Evolutionary conservation across 2,888 invertebrate species (phyloP), one percentile per base, ranked within the genome.

Genomic region (Lycocerus yunnanus): DNA sequence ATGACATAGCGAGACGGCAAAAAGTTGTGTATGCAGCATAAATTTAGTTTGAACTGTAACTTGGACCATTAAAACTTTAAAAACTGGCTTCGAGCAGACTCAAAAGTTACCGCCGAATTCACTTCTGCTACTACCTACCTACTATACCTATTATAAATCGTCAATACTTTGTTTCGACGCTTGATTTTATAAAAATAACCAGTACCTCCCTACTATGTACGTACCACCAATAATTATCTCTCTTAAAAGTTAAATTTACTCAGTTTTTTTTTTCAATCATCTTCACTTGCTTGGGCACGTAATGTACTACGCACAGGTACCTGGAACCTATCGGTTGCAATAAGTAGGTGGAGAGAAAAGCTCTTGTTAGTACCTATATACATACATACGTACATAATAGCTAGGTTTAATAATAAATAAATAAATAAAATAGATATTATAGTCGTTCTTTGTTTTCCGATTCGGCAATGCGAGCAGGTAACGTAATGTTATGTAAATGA

Each of bases 1-100:
- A 83, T 84, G 83, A 84, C 85, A 86, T 84, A 83, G 84, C 84
- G 85, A 86, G 85, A 86, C 85, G 81, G 84, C 84, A 86, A 84
- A 83, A 84, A 84, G 81, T 83, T 81, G 82, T 81, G 82, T 81
- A 82, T 80, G 81, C 81, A 80, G 81, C 83, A 83, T 83, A 83
- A 83, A 83, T 83, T 83, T 83, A 79, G 81, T 83, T 81, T 81
- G 81, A 82, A 82, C 83, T 81, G 82, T 83, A 83, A 83, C 81
- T 84, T 82, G 85, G 84, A 83, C 84, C 84, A 86, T 85, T 86
- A 84, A 85, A 85, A 83, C 83, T 85, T 85, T 84, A 85, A 86
- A 85, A 86, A 86, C 86, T 86, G 83, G 86, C 85, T 85, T 82
- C 80, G 83, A 80, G 80, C 82, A 83, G 83, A 83, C 83, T 80